Conservation (phyloP, 1,140 invertebrate species). For the Neotoxoptera formosana region DNA sequence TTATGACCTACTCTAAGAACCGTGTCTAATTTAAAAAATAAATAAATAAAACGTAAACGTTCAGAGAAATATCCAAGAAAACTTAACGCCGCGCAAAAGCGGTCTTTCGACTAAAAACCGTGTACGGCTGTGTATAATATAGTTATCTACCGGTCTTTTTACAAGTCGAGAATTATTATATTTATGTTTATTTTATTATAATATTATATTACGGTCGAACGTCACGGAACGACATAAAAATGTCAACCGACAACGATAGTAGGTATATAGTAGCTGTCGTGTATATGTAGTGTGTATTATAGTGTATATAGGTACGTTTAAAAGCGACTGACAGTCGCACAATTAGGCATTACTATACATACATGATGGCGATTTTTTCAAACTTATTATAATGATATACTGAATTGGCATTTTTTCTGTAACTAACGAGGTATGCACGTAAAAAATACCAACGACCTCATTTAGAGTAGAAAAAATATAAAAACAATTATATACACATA, state of each 20-base stretch:
- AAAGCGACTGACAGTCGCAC: not conserved
- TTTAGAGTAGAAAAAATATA: not conserved
- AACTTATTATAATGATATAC: slow-evolving; percentile 10
- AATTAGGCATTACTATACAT: slow-evolving; percentile 11
- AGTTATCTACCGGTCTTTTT: not conserved
- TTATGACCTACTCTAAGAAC: slow-evolving; percentile 36
- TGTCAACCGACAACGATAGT: not conserved
- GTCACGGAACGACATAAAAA: not conserved
- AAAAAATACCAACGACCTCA: slow-evolving; percentile 35
- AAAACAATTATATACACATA: not conserved
- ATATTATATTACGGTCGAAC: not conserved
- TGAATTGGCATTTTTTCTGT: not conserved
- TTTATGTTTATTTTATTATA: not conserved
- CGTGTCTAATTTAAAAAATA: not conserved
- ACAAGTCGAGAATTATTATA: not conserved
- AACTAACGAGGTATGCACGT: not conserved
- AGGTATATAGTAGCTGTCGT: not conserved
- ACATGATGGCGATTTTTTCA: not conserved
- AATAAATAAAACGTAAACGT: slow-evolving; percentile 14
- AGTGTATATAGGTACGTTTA: not conserved
- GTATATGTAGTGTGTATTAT: not conserved
- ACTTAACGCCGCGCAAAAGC: not conserved
- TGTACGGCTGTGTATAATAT: not conserved
- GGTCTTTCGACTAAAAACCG: not conserved
- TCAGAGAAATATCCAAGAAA: not conserved